Percentiles rank a stretch among this genome's conserved stretches.
Conservation (phyloP, 2,113 vertebrate species). For the Barbus barbus region DNA sequence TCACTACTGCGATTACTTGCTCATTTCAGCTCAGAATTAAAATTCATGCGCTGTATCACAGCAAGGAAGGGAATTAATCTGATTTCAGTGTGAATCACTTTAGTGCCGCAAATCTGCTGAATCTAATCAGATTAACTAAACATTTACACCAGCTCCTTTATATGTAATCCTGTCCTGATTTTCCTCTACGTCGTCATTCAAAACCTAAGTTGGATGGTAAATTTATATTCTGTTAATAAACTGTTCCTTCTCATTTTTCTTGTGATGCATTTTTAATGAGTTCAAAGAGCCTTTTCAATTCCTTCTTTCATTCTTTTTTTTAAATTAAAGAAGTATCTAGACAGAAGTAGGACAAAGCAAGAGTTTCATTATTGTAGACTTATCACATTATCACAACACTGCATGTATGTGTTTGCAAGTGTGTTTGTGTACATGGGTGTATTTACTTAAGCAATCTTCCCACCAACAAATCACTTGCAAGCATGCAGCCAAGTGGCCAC, state of each 20-base stretch:
- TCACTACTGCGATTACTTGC: slow-evolving; percentile 20
- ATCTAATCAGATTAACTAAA: slow-evolving; percentile 75
- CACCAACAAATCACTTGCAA: background rate
- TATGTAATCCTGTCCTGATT: slow-evolving; percentile 59
- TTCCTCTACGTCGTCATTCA: background rate
- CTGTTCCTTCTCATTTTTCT: slow-evolving; percentile 3
- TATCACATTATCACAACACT: background rate
- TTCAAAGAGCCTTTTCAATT: background rate
- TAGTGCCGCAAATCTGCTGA: slow-evolving; percentile 67
- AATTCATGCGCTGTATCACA: slow-evolving; percentile 14
- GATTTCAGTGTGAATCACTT: slow-evolving; percentile 60
- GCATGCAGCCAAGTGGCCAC: background rate
- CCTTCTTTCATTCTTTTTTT: slow-evolving; percentile 3
- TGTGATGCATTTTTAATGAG: slow-evolving; percentile 10
- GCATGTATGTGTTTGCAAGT: background rate
- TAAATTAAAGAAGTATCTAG: background rate
- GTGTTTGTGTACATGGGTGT: background rate
- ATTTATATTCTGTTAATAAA: slow-evolving; percentile 36
- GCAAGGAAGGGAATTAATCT: slow-evolving; percentile 35
- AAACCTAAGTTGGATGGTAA: slow-evolving; percentile 10
- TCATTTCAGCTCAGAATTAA: slow-evolving; percentile 31
- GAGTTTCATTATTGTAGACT: background rate
- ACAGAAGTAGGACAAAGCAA: background rate
- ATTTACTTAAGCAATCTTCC: background rate
- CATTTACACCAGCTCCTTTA: slow-evolving; percentile 15